phyloP scores from a whole-genome alignment of 2,797 vertebrate genomes.

The Myripristis jacobus region DNA sequence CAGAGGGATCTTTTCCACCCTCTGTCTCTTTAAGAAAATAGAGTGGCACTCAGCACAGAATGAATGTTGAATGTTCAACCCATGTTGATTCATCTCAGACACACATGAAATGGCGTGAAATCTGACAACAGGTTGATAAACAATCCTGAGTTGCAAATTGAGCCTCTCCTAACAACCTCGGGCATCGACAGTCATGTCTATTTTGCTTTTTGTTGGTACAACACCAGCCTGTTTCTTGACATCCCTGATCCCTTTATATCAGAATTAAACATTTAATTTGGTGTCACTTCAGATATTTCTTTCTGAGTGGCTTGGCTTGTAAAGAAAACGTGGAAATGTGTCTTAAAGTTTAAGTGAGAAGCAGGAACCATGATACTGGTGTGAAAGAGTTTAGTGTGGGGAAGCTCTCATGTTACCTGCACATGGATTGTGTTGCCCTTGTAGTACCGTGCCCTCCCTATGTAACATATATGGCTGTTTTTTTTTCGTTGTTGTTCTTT shows the following conservation, averaged over 20 bases:
- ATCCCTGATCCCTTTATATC: neutral
- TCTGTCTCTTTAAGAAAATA: conserved; percentile 82
- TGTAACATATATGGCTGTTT: neutral
- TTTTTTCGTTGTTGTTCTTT: neutral
- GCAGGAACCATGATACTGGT: neutral
- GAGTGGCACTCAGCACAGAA: conserved; percentile 57
- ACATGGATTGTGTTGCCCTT: conserved; percentile 4
- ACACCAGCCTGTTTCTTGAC: conserved; percentile 17
- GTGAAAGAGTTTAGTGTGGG: neutral
- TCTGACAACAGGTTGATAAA: conserved; percentile 60
- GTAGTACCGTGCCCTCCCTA: conserved; percentile 8
- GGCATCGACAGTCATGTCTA: conserved; percentile 12
- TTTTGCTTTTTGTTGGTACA: neutral
- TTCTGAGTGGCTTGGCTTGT: neutral
- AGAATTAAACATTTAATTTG: neutral
- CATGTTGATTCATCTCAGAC: conserved; percentile 64
- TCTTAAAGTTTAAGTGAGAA: neutral
- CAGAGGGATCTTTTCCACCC: conserved; percentile 19
- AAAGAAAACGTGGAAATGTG: neutral
- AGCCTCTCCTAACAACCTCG: conserved; percentile 11
- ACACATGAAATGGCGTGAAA: conserved; percentile 62
- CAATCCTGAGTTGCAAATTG: conserved; percentile 43
- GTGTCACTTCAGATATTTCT: neutral
- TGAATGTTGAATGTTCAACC: conserved; percentile 75
- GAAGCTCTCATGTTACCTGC: conserved; percentile 10